A percentile compares a stretch with the other conserved stretches of the same genome.
These are phyloP conservation scores for Ageneiosus marmoratus DNA, from an alignment of 2,113 vertebrate genomes.

Conservation along the genomic window DNA sequence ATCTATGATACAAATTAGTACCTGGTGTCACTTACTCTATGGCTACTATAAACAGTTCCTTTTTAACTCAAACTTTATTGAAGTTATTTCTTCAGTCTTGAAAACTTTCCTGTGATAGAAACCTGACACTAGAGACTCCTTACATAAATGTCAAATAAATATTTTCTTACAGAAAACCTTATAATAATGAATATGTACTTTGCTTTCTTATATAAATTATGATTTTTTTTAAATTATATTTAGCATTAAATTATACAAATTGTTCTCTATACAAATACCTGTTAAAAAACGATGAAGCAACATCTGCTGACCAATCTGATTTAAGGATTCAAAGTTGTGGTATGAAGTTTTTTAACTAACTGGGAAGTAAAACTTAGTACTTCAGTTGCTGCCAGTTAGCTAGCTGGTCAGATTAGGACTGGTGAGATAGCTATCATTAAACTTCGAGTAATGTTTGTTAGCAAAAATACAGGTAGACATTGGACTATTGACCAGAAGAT, in stretches of 20 bases:
- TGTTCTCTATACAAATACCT: too few species aligned
- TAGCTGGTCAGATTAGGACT: not conserved
- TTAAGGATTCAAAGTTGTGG: not conserved
- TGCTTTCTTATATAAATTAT: too few species aligned
- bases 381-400: not conserved
- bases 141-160: not conserved
- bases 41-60: not conserved
- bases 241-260: too few species aligned
- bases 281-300: not conserved
- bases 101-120: not conserved
- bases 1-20: not conserved
- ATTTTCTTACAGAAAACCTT: not conserved
- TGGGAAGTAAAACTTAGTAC: not conserved
- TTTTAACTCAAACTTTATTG: not conserved
- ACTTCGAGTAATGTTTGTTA: too few species aligned
- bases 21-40: not conserved
- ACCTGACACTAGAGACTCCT: not conserved
- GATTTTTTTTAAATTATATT: too few species aligned
- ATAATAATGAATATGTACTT: not conserved
- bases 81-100: not conserved
- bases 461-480: too few species aligned
- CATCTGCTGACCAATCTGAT: not conserved
- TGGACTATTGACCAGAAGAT: too few species aligned
- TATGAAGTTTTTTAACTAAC: not conserved
- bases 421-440: not conserved